phyloP scores from a whole-genome alignment of 2,113 vertebrate genomes.

The Procavia capensis region DNA sequence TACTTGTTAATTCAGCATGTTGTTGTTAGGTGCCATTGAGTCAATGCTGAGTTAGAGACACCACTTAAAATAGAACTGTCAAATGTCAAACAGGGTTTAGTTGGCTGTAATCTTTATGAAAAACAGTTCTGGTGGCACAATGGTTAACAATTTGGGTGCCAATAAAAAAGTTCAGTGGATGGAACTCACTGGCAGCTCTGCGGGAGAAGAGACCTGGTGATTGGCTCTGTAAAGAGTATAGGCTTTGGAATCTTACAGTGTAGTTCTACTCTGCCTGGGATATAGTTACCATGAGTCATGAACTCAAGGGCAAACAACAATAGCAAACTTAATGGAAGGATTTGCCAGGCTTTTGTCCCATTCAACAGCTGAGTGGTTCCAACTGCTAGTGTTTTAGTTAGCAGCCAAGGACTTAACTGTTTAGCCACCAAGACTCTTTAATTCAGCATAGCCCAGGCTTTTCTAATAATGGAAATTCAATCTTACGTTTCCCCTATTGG shows the following conservation, averaged over 20 bases:
- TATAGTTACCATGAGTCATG: neutral
- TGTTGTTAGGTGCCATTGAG: neutral
- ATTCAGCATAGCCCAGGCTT: neutral
- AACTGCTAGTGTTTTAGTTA: neutral
- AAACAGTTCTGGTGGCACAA: neutral
- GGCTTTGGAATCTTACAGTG: neutral
- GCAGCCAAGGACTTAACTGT: neutral
- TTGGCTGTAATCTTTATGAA: neutral
- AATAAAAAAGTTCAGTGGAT: neutral
- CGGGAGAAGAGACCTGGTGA: neutral
- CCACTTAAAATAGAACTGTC: neutral
- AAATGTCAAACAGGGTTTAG: neutral
- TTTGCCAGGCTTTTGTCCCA: neutral
- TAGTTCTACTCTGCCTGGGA: neutral
- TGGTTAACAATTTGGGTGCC: neutral
- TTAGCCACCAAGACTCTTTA: neutral
- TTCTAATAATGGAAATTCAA: neutral
- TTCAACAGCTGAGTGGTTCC: neutral
- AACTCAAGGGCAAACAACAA: neutral
- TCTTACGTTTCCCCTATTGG: neutral
- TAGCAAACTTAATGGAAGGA: neutral
- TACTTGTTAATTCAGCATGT: neutral
- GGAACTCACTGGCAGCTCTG: neutral
- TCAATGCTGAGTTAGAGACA: neutral
- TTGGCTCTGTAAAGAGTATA: neutral